Conservation (phyloP, 2,113 vertebrate species). For the Peromyscus leucopus region DNA sequence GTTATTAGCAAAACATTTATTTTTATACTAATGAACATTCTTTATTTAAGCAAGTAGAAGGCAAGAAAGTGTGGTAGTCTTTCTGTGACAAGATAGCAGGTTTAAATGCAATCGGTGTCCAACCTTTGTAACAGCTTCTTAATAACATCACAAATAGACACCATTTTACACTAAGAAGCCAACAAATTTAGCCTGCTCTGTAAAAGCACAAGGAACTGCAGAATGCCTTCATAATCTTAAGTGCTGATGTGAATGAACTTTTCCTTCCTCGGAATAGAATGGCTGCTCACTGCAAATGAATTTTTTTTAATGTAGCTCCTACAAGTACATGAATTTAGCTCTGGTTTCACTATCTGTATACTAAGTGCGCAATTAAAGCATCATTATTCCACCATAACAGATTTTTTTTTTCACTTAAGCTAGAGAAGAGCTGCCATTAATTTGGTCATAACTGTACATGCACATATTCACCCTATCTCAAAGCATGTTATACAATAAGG, state of each 20-base stretch:
- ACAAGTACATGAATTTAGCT: slow-evolving; percentile 80
- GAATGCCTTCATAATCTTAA: slow-evolving; percentile 70
- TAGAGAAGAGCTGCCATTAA: slow-evolving; percentile 76
- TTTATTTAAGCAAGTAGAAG: slow-evolving; percentile 72
- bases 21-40: slow-evolving; percentile 64
- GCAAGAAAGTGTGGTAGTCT: slow-evolving; percentile 46
- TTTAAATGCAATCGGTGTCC: not conserved
- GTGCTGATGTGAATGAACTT: slow-evolving; percentile 80
- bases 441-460: slow-evolving; percentile 69
- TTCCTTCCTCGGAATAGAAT: slow-evolving; percentile 72
- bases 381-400: slow-evolving; percentile 77
- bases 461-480: slow-evolving; percentile 75
- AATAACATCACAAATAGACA: slow-evolving; percentile 54
- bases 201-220: slow-evolving; percentile 50
- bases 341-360: slow-evolving; percentile 78
- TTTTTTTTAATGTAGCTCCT: slow-evolving; percentile 80
- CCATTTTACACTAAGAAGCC: slow-evolving; percentile 73
- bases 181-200: slow-evolving; percentile 74
- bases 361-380: slow-evolving; percentile 83
- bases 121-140: slow-evolving; percentile 8
- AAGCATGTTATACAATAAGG: slow-evolving; percentile 69
- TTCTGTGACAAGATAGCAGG: slow-evolving; percentile 16
- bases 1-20: slow-evolving; percentile 71
- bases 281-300: slow-evolving; percentile 73
- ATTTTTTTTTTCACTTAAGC: slow-evolving; percentile 85